Conservation (phyloP, 2,888 invertebrate species). For the Apotomis turbidana region DNA sequence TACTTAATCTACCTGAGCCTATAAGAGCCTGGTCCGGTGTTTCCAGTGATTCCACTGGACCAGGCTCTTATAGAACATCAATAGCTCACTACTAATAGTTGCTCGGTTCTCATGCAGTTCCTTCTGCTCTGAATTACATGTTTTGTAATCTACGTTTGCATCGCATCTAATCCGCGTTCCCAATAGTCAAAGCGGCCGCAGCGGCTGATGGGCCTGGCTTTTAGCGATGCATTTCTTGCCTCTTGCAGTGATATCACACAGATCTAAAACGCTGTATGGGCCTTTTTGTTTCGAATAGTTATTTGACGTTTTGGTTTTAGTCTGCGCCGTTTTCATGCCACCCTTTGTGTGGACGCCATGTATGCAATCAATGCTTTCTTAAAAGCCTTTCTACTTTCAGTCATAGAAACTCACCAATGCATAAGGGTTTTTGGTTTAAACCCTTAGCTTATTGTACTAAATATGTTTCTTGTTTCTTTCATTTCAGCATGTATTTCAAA, state of each 20-base stretch:
- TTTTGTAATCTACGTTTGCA: slow-evolving; percentile 17
- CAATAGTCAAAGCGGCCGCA: slow-evolving; percentile 54
- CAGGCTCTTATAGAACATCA: no score
- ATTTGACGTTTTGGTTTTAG: background rate
- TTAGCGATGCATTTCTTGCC: slow-evolving; percentile 61
- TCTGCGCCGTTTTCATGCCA: slow-evolving; percentile 49
- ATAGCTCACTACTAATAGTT: no score
- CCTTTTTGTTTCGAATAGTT: no score
- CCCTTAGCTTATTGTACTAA: no score
- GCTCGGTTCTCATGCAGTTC: background rate
- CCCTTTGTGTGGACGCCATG: slow-evolving; percentile 58
- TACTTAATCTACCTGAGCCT: no score
- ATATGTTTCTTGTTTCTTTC: no score
- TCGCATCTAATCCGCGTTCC: slow-evolving; percentile 46
- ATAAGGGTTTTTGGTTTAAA: background rate
- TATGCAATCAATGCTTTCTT: slow-evolving; percentile 56
- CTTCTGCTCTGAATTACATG: background rate
- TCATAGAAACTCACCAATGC: background rate
- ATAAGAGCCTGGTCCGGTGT: no score
- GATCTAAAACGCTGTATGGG: background rate
- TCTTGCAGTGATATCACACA: slow-evolving; percentile 30
- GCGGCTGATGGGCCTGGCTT: slow-evolving; percentile 61
- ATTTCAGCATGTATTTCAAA: no score
- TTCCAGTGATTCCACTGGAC: no score
- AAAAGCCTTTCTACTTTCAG: slow-evolving; percentile 41